Evolutionary conservation across 2,113 vertebrate genomes (phyloP).

Genomic region (Nycticebus coucang): DNA sequence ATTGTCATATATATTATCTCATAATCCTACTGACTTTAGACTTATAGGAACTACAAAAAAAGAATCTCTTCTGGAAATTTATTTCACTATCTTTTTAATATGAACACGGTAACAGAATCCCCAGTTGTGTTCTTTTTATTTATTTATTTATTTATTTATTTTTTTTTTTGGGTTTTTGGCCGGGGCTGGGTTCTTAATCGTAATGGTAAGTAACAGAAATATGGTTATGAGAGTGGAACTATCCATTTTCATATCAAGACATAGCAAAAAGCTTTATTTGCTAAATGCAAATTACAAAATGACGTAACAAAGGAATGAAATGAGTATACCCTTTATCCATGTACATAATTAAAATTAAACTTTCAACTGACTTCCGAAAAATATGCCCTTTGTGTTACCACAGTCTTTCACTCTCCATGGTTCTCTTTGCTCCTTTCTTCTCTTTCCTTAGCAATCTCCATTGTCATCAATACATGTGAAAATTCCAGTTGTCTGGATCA

Average conservation of each 20-base stretch:
- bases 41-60: neutral
- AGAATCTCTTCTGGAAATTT: neutral
- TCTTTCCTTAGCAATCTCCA: neutral
- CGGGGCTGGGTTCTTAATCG: too few relatives aligned
- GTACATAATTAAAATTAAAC: neutral
- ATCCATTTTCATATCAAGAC: neutral
- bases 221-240: neutral
- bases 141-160: too few relatives aligned
- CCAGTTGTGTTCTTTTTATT: neutral
- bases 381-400: neutral
- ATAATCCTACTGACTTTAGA: neutral
- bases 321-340: neutral
- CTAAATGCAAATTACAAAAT: slow-evolving; percentile 27
- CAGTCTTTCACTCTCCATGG: neutral
- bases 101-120: neutral
- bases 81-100: neutral
- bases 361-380: neutral
- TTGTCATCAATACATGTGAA: neutral
- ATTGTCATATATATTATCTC: neutral
- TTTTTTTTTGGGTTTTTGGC: too few relatives aligned
- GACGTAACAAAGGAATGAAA: neutral
- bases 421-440: neutral
- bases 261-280: neutral
- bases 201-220: neutral
- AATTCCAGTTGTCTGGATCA: slow-evolving; percentile 56